A percentile compares a stretch with the other conserved stretches of the same genome.
phyloP scores from a whole-genome alignment of 64 coral and sea anemone genomes.

The Orbicella faveolata region DNA sequence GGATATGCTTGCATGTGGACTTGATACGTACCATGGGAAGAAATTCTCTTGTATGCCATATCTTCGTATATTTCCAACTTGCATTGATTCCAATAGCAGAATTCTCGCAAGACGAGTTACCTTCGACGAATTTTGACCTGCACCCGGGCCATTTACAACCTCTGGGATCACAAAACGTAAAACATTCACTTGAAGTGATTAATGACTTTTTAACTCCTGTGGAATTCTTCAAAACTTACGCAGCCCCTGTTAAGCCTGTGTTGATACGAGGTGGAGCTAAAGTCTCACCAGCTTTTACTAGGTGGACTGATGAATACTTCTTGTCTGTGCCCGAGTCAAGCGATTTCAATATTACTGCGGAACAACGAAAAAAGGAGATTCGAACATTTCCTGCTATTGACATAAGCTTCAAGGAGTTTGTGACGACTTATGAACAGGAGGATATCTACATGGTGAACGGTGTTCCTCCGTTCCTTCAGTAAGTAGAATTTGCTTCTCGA shows the following conservation, averaged over 20 bases:
- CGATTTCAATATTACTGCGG: slow-evolving; percentile 49
- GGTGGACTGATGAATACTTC: slow-evolving; percentile 95
- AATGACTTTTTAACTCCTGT: slow-evolving; percentile 61
- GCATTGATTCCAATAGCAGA: slow-evolving; percentile 3
- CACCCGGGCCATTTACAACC: slow-evolving; percentile 84
- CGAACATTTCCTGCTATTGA: slow-evolving; percentile 67
- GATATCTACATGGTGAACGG: slow-evolving; percentile 99
- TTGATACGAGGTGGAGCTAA: slow-evolving; percentile 88
- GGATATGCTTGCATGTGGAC: too few species aligned
- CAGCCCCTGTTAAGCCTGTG: slow-evolving; percentile 62
- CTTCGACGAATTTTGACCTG: background rate
- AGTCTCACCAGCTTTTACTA: slow-evolving; percentile 73
- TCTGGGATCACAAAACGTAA: slow-evolving; percentile 64
- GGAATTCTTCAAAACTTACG: slow-evolving; percentile 80
- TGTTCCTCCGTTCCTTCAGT: slow-evolving; percentile 92
- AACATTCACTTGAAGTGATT: slow-evolving; percentile 62
- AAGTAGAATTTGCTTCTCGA: slow-evolving; percentile 14
- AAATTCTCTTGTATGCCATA: background rate
- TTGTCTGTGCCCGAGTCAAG: slow-evolving; percentile 57
- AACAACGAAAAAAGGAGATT: slow-evolving; percentile 96
- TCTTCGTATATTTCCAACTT: slow-evolving; percentile 11
- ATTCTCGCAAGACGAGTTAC: slow-evolving; percentile 10
- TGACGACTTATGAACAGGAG: slow-evolving; percentile 60
- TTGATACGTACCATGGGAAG: background rate
- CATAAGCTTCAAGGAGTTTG: slow-evolving; percentile 81